Evolutionary conservation across 2,113 vertebrate species (phyloP).

Genomic region (Caretta caretta): DNA sequence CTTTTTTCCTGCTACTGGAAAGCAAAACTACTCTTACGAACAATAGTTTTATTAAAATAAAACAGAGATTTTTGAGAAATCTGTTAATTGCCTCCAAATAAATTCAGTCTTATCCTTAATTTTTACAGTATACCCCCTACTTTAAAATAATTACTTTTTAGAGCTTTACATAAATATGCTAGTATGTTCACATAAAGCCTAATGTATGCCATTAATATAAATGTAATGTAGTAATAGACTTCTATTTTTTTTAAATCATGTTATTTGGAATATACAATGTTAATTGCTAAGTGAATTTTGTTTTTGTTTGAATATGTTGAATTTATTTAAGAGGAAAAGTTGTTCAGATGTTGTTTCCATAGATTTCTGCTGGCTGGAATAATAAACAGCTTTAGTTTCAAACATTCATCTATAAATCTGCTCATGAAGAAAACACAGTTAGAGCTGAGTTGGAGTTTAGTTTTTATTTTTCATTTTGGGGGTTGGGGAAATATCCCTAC

Average conservation of each 20-base stretch:
- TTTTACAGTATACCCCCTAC: background rate
- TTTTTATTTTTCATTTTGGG: background rate
- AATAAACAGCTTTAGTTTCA: background rate
- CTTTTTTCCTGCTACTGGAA: background rate
- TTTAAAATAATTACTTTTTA: background rate
- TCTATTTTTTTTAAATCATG: background rate
- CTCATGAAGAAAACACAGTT: background rate
- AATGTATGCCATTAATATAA: background rate
- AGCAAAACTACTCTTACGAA: background rate
- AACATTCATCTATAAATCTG: background rate
- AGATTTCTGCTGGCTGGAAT: background rate
- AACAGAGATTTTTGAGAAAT: background rate
- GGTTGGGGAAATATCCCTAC: background rate
- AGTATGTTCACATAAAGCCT: background rate
- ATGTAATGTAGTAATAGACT: background rate
- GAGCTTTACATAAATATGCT: background rate
- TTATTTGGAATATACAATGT: background rate
- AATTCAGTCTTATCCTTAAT: background rate
- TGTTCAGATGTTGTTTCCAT: background rate
- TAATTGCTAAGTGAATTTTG: background rate
- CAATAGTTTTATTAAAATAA: background rate
- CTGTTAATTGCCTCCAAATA: background rate
- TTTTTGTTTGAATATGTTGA: background rate
- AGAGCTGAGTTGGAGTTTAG: background rate
- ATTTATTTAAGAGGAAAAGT: background rate